These are phyloP conservation scores for Nestor notabilis DNA, from an alignment of 2,113 vertebrate species.

Conservation along the genomic window DNA sequence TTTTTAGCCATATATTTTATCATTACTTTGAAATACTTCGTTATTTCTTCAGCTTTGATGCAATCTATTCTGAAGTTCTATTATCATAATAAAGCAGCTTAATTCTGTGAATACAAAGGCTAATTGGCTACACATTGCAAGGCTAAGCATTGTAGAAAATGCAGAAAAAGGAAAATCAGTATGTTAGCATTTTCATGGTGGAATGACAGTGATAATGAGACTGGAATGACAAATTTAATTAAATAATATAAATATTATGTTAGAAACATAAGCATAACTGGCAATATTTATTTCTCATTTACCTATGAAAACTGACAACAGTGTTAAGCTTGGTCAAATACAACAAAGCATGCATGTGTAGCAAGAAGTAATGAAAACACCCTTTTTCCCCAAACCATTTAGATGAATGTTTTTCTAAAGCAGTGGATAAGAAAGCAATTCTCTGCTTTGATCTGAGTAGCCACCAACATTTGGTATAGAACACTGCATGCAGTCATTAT, in stretches of 20 bases:
- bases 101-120: not conserved
- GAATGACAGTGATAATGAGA: slow-evolving; percentile 4
- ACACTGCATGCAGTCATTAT: slow-evolving; percentile 25
- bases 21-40: not conserved
- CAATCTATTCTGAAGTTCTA: not conserved
- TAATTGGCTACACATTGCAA: not conserved
- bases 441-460: slow-evolving; percentile 37
- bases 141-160: not conserved
- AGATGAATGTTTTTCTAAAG: slow-evolving; percentile 3
- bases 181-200: not conserved
- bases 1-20: not conserved
- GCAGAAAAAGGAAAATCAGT: not conserved
- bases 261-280: not conserved
- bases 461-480: not conserved
- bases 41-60: not conserved
- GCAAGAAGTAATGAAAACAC: slow-evolving; percentile 20
- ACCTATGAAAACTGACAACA: not conserved
- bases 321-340: slow-evolving; percentile 53
- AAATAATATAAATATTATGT: slow-evolving; percentile 23
- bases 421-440: slow-evolving; percentile 42
- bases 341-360: not conserved
- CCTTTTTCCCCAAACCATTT: not conserved
- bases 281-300: slow-evolving; percentile 34
- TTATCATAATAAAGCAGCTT: not conserved
- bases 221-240: slow-evolving; percentile 1